Percentiles rank a stretch among this genome's conserved stretches.
These are phyloP conservation scores for Hemithea aestivaria DNA, from an alignment of 2,888 invertebrate species.

Conservation along the genomic window DNA sequence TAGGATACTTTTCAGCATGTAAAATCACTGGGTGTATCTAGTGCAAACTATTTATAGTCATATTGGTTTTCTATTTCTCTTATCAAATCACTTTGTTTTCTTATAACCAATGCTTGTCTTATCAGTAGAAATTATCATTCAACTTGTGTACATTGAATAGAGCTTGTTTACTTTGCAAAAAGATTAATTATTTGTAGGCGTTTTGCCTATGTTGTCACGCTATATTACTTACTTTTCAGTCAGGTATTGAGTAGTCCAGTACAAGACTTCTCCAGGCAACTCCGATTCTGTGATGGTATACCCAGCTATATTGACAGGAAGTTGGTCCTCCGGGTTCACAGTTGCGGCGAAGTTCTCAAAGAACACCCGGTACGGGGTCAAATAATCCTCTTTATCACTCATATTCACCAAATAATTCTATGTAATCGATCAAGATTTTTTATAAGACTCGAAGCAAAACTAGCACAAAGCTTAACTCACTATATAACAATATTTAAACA, in stretches of 20 bases:
- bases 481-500: constrained; percentile 22
- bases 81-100: constrained; percentile 17
- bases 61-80: too few species aligned
- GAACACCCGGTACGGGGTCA: constrained; percentile 84
- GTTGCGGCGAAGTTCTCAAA: constrained; percentile 85
- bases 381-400: constrained; percentile 83
- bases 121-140: constrained; percentile 29
- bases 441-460: constrained; percentile 19
- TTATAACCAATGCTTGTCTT: constrained; percentile 24
- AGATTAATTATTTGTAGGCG: too few species aligned
- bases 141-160: constrained; percentile 20
- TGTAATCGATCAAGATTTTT: constrained; percentile 44
- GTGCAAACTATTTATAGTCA: too few species aligned
- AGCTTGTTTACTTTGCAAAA: not conserved
- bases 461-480: constrained; percentile 27
- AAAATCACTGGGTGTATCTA: too few species aligned
- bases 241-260: constrained; percentile 88
- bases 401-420: constrained; percentile 47
- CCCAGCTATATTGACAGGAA: constrained; percentile 85
- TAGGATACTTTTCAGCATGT: too few species aligned
- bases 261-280: constrained; percentile 85
- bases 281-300: constrained; percentile 84
- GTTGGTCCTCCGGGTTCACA: constrained; percentile 84
- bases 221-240: constrained; percentile 83
- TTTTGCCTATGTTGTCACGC: too few species aligned